Conservation (phyloP, 1,140 invertebrate genomes). For the Pararge aegeria region DNA sequence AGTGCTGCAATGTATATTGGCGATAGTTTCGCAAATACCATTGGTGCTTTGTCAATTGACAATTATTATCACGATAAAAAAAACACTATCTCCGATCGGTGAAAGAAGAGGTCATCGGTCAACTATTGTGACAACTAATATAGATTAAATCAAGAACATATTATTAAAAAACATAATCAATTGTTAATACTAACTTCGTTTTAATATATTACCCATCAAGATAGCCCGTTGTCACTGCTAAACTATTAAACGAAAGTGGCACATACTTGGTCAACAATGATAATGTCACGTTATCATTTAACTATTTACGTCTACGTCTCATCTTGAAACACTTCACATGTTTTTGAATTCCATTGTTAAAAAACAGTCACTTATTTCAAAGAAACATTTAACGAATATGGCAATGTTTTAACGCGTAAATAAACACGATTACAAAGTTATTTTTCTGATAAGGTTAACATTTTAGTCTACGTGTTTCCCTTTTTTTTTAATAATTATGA, state of each 20-base stretch:
- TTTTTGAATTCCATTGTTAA: conserved; percentile 15
- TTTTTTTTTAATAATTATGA: too few species aligned
- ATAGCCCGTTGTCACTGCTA: conserved; percentile 47
- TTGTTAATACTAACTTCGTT: conserved; percentile 16
- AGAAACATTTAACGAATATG: background rate
- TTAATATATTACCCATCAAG: conserved; percentile 38
- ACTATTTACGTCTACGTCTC: conserved; percentile 62
- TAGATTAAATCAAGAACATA: too few species aligned
- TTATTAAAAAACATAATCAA: too few species aligned
- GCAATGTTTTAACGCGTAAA: background rate
- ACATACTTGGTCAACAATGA: conserved; percentile 61
- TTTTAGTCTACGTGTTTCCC: background rate
- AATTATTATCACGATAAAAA: too few species aligned
- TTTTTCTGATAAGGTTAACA: background rate
- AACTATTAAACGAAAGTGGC: conserved; percentile 59
- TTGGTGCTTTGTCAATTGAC: too few species aligned
- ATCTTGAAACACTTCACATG: conserved; percentile 43
- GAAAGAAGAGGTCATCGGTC: too few species aligned
- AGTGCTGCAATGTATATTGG: too few species aligned
- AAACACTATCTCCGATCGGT: too few species aligned
- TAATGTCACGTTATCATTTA: conserved; percentile 59
- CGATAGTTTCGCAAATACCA: too few species aligned
- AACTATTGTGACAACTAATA: too few species aligned
- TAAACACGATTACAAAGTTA: background rate
- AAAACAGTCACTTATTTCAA: background rate